A percentile compares a stretch with the other conserved stretches of the same genome.
These are phyloP conservation scores for Bujurquina vittata DNA, from an alignment of 2,113 vertebrate genomes.

Conservation along the genomic window DNA sequence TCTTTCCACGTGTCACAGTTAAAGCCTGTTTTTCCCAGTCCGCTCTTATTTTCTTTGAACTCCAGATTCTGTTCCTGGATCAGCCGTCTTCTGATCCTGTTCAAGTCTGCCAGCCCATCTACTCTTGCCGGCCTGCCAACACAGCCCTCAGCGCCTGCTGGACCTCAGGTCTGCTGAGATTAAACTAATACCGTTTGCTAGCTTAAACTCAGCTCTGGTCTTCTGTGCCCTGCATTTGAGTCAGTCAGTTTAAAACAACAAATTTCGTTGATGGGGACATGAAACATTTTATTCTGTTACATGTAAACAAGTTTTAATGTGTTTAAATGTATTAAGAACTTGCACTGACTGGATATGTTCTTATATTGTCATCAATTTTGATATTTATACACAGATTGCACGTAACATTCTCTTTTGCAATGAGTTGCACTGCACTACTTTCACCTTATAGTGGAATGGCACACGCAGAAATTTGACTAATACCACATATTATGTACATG, in stretches of 20 bases:
- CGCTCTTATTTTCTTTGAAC: not conserved
- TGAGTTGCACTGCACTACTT: not conserved
- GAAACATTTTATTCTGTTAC: not conserved
- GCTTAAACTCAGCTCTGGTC: not conserved
- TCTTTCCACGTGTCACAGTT: not conserved
- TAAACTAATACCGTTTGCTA: not conserved
- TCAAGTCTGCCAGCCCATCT: rapidly evolving
- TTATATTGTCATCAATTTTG: not conserved
- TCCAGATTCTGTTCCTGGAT: not conserved
- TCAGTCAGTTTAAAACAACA: not conserved
- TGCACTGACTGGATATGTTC: too few species aligned
- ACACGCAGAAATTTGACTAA: not conserved
- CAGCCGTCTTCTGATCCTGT: not conserved
- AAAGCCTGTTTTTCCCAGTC: not conserved
- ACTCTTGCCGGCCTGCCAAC: not conserved
- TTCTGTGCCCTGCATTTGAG: not conserved
- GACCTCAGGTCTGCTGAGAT: not conserved
- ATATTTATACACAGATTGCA: rapidly evolving
- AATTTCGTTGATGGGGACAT: not conserved
- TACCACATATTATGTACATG: not conserved
- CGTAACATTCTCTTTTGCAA: not conserved
- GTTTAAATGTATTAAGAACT: not conserved
- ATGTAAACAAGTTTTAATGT: not conserved
- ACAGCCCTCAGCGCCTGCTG: not conserved
- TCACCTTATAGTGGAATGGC: not conserved